These are phyloP conservation scores for Stenurella melanura DNA, from an alignment of 2,888 invertebrate species.

Conservation along the genomic window DNA sequence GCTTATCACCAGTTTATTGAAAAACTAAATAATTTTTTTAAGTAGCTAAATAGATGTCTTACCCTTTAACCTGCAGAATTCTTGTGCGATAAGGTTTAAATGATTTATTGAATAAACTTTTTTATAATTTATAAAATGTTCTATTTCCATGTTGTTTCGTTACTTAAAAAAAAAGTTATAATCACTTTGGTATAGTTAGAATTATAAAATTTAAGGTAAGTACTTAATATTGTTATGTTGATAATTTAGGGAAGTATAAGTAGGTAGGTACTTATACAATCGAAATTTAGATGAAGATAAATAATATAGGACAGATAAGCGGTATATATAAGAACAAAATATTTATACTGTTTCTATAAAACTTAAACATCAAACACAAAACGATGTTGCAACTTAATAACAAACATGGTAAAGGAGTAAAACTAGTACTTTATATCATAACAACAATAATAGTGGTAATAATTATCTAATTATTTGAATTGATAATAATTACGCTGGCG, in stretches of 20 bases:
- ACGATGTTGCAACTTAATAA: background rate
- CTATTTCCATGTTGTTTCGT: slow-evolving; percentile 36
- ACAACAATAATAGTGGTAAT: too few relatives aligned
- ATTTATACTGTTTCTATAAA: background rate
- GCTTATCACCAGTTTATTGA: background rate
- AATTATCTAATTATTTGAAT: too few relatives aligned
- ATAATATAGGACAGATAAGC: background rate
- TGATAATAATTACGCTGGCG: too few relatives aligned
- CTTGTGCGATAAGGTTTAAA: slow-evolving; percentile 56
- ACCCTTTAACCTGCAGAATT: slow-evolving; percentile 64
- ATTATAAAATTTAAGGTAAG: too few relatives aligned
- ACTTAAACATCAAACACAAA: background rate
- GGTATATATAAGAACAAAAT: background rate
- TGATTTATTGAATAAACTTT: slow-evolving; percentile 58
- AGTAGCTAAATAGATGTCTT: slow-evolving; percentile 29
- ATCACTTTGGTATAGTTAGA: background rate
- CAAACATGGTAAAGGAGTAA: background rate
- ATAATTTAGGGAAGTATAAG: background rate
- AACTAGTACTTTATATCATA: too few relatives aligned
- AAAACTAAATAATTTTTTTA: too few relatives aligned
- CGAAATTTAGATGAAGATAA: background rate
- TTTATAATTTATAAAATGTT: slow-evolving; percentile 44
- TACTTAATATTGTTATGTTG: background rate
- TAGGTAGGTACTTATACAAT: background rate
- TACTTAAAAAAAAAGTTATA: background rate